A percentile compares a stretch with the other conserved stretches of the same genome.
Conservation (phyloP, 2,797 vertebrate species). For the Siniperca scherzeri region DNA sequence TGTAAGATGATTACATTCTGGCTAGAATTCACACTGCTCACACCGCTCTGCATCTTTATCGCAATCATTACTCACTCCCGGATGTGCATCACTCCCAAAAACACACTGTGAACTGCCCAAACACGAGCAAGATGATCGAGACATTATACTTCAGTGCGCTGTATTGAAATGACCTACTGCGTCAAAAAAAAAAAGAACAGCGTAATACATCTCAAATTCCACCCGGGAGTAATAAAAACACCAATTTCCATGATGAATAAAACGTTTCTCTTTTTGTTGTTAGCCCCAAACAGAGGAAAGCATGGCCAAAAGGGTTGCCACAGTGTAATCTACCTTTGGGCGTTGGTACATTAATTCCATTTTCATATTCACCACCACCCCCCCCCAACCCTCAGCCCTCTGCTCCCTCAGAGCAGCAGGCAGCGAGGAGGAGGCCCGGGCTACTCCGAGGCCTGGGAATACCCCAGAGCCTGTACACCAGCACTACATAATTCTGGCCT, state of each 20-base stretch:
- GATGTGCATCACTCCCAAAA: conserved; percentile 51
- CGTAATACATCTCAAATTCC: conserved; percentile 76
- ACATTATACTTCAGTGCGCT: conserved; percentile 49
- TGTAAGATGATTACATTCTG: conserved; percentile 76
- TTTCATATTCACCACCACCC: conserved; percentile 84
- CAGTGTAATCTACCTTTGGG: conserved; percentile 88
- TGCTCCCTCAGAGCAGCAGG: conserved; percentile 62
- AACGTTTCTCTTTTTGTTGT: conserved; percentile 73
- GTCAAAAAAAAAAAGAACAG: conserved; percentile 68
- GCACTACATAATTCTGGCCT: conserved; percentile 84
- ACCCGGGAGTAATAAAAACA: conserved; percentile 83
- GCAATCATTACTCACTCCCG: conserved; percentile 55
- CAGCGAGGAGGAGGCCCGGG: conserved; percentile 70
- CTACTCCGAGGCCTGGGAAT: conserved; percentile 80
- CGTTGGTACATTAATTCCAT: conserved; percentile 87
- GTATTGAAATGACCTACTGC: conserved; percentile 69
- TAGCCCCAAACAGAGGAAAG: conserved; percentile 77
- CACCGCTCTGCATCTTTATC: conserved; percentile 65
- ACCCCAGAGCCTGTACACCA: conserved; percentile 82
- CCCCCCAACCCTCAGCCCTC: conserved; percentile 32
- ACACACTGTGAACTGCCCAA: conserved; percentile 42
- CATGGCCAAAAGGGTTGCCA: conserved; percentile 77
- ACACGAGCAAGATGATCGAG: conserved; percentile 49
- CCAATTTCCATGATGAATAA: conserved; percentile 83
- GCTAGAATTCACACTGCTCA: conserved; percentile 42